Evolutionary conservation across 2,113 vertebrate species (phyloP).

Genomic region (Bombycilla garrulus): DNA sequence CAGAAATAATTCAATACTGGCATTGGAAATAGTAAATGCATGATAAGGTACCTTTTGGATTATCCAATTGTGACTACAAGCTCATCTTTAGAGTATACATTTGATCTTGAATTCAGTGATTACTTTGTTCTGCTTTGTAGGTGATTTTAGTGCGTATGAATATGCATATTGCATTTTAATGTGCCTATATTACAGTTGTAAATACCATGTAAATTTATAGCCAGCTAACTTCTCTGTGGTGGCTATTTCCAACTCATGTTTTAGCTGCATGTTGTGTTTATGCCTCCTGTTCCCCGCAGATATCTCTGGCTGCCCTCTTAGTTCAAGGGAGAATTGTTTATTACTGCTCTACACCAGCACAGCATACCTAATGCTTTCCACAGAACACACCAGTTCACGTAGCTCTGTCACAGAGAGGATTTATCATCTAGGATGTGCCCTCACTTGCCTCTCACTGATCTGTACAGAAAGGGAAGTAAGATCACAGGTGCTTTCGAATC

Average conservation of each 20-base stretch:
- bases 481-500: neutral
- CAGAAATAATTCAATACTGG: neutral
- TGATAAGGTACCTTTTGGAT: neutral
- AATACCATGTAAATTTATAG: neutral
- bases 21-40: neutral
- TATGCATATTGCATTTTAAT: neutral
- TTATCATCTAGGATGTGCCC: neutral
- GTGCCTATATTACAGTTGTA: neutral
- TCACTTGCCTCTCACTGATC: neutral
- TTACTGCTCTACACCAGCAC: neutral
- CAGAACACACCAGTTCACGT: neutral
- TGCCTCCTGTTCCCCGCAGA: neutral
- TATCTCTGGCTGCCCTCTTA: neutral
- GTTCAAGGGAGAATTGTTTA: neutral
- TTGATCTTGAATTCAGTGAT: neutral
- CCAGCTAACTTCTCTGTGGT: neutral
- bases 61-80: neutral
- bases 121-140: neutral
- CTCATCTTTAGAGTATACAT: neutral
- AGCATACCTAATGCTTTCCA: neutral
- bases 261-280: neutral
- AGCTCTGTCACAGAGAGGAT: neutral
- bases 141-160: neutral
- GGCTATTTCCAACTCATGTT: neutral
- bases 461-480: neutral